Evolutionary conservation across 2,888 invertebrate species (phyloP).

Genomic region (Calliopum simillimum): DNA sequence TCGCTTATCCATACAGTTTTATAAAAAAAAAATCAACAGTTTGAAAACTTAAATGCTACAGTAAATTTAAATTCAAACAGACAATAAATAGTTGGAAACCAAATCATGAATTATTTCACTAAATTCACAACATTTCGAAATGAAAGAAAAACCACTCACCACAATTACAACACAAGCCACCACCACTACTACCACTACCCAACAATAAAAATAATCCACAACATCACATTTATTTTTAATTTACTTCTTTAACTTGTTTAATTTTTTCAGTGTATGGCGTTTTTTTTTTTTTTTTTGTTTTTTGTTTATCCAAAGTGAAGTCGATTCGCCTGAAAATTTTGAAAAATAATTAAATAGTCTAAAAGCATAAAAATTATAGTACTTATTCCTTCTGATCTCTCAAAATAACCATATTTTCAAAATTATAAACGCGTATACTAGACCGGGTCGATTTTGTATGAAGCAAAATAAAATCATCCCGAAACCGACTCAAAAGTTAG

Average conservation of each 20-base stretch:
- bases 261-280: no score
- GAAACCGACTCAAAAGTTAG: no score
- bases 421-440: no score
- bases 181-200: no score
- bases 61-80: not conserved
- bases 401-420: no score
- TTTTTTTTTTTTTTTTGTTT: no score
- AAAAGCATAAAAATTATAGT: no score
- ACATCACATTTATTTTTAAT: not conserved
- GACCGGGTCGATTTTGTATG: no score
- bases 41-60: constrained; percentile 13
- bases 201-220: constrained; percentile 13
- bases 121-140: not conserved
- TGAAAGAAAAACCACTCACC: constrained; percentile 31
- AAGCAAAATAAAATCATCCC: no score
- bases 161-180: constrained; percentile 30
- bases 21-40: not conserved
- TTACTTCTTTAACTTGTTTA: no score
- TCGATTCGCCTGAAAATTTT: not conserved
- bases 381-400: no score
- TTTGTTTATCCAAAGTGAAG: not conserved
- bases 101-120: constrained; percentile 10
- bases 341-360: no score
- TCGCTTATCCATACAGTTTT: constrained; percentile 31
- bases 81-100: constrained; percentile 1